These are phyloP conservation scores for Xiphorhynchus elegans DNA, from an alignment of 2,113 vertebrate species.

Conservation along the genomic window DNA sequence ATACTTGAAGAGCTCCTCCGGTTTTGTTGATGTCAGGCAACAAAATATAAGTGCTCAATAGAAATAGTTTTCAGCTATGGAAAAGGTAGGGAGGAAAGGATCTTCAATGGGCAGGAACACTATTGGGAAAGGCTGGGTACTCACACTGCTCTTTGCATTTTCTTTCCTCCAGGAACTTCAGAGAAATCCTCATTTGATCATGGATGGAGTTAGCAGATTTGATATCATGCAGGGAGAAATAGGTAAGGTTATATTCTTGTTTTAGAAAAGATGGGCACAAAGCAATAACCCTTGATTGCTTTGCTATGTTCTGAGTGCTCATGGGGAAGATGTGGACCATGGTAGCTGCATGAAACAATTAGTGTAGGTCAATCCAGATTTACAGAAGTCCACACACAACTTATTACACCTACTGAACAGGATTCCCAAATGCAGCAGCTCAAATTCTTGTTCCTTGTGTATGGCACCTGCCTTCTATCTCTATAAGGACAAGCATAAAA, in stretches of 20 bases:
- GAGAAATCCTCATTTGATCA: constrained; percentile 54
- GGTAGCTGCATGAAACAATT: background rate
- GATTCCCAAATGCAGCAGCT: background rate
- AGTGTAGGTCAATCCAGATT: background rate
- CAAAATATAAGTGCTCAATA: background rate
- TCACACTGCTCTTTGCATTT: background rate
- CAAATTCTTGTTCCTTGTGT: background rate
- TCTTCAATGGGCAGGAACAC: background rate
- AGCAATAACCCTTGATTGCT: background rate
- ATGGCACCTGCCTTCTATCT: background rate
- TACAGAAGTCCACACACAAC: background rate
- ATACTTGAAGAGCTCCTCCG: background rate
- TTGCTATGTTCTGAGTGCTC: background rate
- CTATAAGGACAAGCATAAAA: background rate
- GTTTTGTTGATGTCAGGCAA: background rate
- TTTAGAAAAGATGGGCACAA: background rate
- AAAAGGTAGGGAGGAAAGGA: background rate
- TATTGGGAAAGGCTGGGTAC: background rate
- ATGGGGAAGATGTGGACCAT: background rate
- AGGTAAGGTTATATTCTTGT: constrained; percentile 52
- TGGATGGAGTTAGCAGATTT: constrained; percentile 73
- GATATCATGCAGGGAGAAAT: constrained; percentile 77
- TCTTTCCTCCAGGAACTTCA: constrained; percentile 65
- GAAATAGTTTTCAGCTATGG: background rate
- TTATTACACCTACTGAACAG: background rate